These are phyloP conservation scores for Rugalucina vietnamica DNA, from an alignment of 2,888 invertebrate genomes.

Conservation along the genomic window DNA sequence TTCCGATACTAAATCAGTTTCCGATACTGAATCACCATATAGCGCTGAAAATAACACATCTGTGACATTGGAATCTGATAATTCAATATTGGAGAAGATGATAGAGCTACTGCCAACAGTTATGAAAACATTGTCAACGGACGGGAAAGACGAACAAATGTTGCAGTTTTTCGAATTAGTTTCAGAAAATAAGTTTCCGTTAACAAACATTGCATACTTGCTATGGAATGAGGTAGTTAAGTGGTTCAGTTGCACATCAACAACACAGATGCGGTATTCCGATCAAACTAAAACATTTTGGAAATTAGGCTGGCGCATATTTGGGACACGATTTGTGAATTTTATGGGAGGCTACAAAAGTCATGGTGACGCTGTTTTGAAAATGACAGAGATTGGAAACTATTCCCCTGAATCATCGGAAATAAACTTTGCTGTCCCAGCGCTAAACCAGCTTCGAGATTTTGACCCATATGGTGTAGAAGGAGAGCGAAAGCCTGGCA, in stretches of 20 bases:
- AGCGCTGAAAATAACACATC: too few species aligned
- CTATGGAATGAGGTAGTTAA: background rate
- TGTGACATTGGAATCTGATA: too few species aligned
- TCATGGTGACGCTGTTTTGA: background rate
- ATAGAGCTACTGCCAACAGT: background rate
- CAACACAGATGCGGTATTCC: background rate
- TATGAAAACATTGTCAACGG: background rate
- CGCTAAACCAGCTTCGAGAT: slow-evolving; percentile 18
- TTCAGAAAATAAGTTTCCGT: background rate
- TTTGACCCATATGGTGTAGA: slow-evolving; percentile 22
- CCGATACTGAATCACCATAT: too few species aligned
- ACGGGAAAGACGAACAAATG: background rate
- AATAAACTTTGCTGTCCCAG: slow-evolving; percentile 48
- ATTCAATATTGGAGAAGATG: too few species aligned
- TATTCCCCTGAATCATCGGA: slow-evolving; percentile 17
- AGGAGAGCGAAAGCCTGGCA: background rate
- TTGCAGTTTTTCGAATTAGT: background rate
- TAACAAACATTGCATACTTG: slow-evolving; percentile 32
- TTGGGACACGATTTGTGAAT: slow-evolving; percentile 22
- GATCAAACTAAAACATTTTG: slow-evolving; percentile 15
- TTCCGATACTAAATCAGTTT: too few species aligned
- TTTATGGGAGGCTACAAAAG: slow-evolving; percentile 31
- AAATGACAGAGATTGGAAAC: background rate
- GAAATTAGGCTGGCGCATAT: slow-evolving; percentile 18
- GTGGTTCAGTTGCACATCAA: background rate